phyloP scores from a whole-genome alignment of 2,113 vertebrate species.

The Oceanodroma tethys region DNA sequence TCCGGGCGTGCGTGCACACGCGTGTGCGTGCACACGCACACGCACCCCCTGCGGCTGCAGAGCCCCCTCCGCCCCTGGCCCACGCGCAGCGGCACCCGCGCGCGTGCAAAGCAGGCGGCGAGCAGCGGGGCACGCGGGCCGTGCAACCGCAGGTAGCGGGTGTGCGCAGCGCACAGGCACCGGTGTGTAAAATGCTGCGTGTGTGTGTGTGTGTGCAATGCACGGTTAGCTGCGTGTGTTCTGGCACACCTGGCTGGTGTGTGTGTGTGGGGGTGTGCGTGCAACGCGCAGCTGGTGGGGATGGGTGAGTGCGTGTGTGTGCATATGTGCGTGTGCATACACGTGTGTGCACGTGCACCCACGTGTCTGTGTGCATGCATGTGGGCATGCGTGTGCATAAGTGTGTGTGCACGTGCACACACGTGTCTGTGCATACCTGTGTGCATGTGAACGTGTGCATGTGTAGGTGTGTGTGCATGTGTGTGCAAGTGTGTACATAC shows the following conservation, averaged over 20 bases:
- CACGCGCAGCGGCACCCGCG: not conserved
- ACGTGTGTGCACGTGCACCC: rapidly evolving
- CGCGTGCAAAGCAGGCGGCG: not conserved
- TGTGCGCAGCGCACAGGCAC: no score
- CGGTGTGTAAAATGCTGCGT: rapidly evolving
- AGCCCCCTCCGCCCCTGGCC: not conserved
- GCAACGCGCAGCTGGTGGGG: not conserved
- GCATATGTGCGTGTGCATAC: not conserved
- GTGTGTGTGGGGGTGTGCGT: no score
- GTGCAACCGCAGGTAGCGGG: not conserved
- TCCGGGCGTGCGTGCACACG: no score
- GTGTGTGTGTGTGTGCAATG: not conserved
- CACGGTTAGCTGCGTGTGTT: not conserved
- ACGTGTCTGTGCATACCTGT: no score
- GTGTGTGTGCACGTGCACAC: no score
- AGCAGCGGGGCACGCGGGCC: not conserved
- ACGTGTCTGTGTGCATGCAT: no score
- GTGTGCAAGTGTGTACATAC: not conserved
- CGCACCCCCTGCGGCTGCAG: not conserved
- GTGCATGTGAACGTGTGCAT: not conserved
- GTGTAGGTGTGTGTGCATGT: no score
- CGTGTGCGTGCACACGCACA: rapidly evolving
- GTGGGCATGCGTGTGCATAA: no score
- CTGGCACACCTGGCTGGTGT: not conserved
- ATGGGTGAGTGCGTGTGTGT: not conserved